Percentiles rank a stretch among this genome's conserved stretches.
Conservation (phyloP, 2,888 invertebrate species). For the Orthosia gracilis region DNA sequence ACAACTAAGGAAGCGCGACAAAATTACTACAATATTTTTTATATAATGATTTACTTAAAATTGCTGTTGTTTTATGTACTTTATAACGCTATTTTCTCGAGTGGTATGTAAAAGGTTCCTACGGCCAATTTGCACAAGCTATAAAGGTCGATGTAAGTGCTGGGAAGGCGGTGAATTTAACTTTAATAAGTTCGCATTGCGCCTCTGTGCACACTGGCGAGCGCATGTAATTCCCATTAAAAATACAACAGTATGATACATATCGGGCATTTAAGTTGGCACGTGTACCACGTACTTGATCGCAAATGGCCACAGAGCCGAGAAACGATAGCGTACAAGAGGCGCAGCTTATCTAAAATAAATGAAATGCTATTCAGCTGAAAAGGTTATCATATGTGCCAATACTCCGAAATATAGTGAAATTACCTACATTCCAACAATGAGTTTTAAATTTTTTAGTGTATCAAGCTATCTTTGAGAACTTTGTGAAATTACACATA, state of each 20-base stretch:
- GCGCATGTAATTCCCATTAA: slow-evolving; percentile 72
- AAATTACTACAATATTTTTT: slow-evolving; percentile 56
- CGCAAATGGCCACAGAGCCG: slow-evolving; percentile 43
- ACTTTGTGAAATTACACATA: background rate
- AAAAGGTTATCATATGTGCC: slow-evolving; percentile 28
- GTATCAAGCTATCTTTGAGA: background rate
- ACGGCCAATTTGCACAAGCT: slow-evolving; percentile 65
- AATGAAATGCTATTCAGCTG: slow-evolving; percentile 36
- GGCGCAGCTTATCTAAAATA: slow-evolving; percentile 42
- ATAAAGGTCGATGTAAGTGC: slow-evolving; percentile 76
- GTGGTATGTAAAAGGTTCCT: slow-evolving; percentile 44
- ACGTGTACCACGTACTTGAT: slow-evolving; percentile 50
- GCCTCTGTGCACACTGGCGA: slow-evolving; percentile 70
- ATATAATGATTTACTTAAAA: slow-evolving; percentile 57
- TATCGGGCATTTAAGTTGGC: slow-evolving; percentile 59
- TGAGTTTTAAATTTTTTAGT: slow-evolving; percentile 4
- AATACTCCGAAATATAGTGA: slow-evolving; percentile 8
- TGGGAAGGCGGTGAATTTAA: slow-evolving; percentile 78
- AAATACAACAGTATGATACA: slow-evolving; percentile 69
- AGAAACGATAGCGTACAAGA: slow-evolving; percentile 33
- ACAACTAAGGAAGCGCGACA: slow-evolving; percentile 42
- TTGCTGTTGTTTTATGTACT: slow-evolving; percentile 43
- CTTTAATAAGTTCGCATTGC: slow-evolving; percentile 86
- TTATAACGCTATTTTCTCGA: slow-evolving; percentile 44
- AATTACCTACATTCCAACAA: slow-evolving; percentile 11